Evolutionary conservation across 2,797 vertebrate genomes (phyloP).

Genomic region (Aplochiton taeniatus): DNA sequence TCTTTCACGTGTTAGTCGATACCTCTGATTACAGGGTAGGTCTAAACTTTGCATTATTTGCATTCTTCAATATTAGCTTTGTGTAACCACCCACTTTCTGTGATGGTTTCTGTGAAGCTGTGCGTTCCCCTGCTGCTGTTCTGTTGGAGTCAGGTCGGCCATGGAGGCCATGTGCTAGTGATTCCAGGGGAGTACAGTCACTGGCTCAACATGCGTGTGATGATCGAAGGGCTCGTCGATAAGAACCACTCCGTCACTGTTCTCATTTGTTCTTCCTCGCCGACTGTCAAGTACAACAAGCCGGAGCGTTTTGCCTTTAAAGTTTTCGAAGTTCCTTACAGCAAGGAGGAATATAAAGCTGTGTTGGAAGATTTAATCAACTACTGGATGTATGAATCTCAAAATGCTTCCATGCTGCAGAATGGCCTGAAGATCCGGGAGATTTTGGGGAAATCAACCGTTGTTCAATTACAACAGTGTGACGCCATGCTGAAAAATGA

Average conservation of each 20-base stretch:
- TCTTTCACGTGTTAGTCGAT: no score
- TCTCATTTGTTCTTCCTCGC: constrained; percentile 49
- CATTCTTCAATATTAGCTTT: no score
- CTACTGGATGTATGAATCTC: constrained; percentile 37
- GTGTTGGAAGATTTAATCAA: constrained; percentile 18
- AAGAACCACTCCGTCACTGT: constrained; percentile 71
- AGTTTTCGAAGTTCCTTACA: constrained; percentile 30
- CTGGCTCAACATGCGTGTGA: constrained; percentile 72
- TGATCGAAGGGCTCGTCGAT: constrained; percentile 64
- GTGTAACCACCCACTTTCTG: not conserved
- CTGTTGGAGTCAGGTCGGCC: constrained; percentile 14
- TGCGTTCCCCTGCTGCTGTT: not conserved
- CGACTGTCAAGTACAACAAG: constrained; percentile 40
- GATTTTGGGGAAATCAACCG: constrained; percentile 9
- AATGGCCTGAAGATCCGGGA: not conserved
- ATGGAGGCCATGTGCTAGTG: constrained; percentile 67
- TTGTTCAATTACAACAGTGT: constrained; percentile 22
- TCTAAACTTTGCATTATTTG: no score
- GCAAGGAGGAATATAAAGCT: constrained; percentile 11
- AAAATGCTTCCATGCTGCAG: constrained; percentile 5
- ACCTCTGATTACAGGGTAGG: no score
- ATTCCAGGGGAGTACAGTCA: constrained; percentile 75
- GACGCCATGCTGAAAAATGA: constrained; percentile 31
- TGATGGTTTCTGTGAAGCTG: not conserved
- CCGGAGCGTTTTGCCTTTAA: constrained; percentile 30